Evolutionary conservation across 2,113 vertebrate species (phyloP).

Genomic region (Cyphomyrus plagiostoma): DNA sequence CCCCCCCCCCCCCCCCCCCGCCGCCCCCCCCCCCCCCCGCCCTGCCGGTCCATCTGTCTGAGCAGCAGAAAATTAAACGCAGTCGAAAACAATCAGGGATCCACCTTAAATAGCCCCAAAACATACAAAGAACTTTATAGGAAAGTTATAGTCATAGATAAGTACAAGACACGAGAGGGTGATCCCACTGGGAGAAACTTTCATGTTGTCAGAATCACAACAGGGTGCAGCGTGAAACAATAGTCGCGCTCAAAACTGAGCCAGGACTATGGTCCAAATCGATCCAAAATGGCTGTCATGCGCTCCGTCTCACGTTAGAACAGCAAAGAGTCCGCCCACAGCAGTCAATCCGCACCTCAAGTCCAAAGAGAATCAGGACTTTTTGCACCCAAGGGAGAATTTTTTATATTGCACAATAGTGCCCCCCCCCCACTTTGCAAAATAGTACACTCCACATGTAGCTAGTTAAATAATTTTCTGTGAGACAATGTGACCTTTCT

Average conservation of each 20-base stretch:
- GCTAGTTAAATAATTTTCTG: slow-evolving; percentile 20
- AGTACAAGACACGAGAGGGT: background rate
- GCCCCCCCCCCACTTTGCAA: background rate
- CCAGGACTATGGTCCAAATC: background rate
- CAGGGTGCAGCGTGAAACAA: background rate
- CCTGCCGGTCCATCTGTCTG: slow-evolving; percentile 5
- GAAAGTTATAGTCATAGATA: background rate
- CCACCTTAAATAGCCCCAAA: background rate
- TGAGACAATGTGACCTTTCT: slow-evolving; percentile 14
- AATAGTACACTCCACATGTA: background rate
- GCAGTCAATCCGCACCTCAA: background rate
- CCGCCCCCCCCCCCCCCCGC: too few species aligned
- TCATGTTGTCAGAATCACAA: background rate
- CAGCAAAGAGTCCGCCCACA: background rate
- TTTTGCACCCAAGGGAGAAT: background rate
- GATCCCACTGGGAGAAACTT: background rate
- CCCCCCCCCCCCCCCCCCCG: too few species aligned
- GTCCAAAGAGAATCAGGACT: background rate
- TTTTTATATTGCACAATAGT: background rate
- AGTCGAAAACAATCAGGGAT: slow-evolving; percentile 28
- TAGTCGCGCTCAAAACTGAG: background rate
- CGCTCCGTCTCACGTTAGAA: background rate
- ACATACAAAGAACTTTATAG: background rate
- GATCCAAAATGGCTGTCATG: background rate
- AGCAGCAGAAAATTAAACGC: slow-evolving; percentile 1